phyloP scores from a whole-genome alignment of 2,888 invertebrate genomes.

The Hedya salicella region DNA sequence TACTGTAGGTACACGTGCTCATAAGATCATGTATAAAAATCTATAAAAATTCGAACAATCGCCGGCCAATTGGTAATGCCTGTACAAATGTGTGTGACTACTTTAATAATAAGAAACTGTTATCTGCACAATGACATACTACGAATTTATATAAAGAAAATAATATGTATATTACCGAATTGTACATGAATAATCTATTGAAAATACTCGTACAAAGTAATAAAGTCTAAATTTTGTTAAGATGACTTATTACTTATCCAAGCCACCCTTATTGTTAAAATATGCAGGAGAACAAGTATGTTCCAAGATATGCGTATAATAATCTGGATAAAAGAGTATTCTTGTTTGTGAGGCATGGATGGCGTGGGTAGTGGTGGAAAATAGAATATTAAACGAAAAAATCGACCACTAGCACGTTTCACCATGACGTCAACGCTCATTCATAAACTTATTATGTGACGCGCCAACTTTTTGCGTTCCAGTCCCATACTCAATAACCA shows the following conservation, averaged over 20 bases:
- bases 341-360: conserved; percentile 39
- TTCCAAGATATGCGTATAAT: too few species aligned
- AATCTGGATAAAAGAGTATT: conserved; percentile 27
- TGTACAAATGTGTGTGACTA: not conserved
- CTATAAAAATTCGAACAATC: too few species aligned
- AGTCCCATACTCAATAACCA: conserved; percentile 53
- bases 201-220: conserved; percentile 32
- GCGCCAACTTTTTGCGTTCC: conserved; percentile 55
- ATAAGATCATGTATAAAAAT: too few species aligned
- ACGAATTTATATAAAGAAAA: conserved; percentile 17
- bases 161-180: conserved; percentile 11
- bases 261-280: not conserved
- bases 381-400: conserved; percentile 35
- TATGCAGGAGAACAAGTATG: too few species aligned
- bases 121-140: not conserved
- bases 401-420: conserved; percentile 48
- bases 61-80: not conserved
- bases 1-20: too few species aligned
- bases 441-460: conserved; percentile 70
- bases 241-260: not conserved
- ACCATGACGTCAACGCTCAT: conserved; percentile 75
- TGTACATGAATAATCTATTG: conserved; percentile 10
- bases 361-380: conserved; percentile 39
- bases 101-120: conserved; percentile 1
- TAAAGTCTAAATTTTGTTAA: conserved; percentile 22